phyloP scores from a whole-genome alignment of 2,113 vertebrate genomes.

The Ptyas mucosa region DNA sequence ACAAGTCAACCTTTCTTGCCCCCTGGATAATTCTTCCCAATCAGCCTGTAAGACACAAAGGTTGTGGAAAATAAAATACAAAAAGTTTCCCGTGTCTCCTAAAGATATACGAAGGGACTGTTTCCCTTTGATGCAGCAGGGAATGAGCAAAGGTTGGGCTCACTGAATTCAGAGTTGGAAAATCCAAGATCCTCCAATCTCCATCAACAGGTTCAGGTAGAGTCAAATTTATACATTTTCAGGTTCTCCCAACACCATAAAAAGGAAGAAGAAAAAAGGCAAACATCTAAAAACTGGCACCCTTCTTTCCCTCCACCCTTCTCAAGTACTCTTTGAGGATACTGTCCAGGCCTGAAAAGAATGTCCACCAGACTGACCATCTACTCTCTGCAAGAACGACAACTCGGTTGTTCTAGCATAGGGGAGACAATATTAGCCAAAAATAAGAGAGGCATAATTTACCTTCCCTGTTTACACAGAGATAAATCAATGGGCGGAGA shows the following conservation, averaged over 20 bases:
- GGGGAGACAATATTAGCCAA: neutral
- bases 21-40: neutral
- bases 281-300: neutral
- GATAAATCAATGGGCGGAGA: neutral
- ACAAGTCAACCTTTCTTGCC: neutral
- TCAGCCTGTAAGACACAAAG: constrained; percentile 18
- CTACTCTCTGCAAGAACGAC: neutral
- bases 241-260: neutral
- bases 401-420: neutral
- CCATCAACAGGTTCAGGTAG: neutral
- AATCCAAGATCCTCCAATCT: neutral
- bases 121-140: neutral
- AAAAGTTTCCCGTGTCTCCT: neutral
- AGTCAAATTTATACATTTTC: constrained; percentile 1
- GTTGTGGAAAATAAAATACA: neutral
- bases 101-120: neutral
- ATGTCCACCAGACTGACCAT: constrained; percentile 8
- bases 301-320: neutral
- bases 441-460: neutral
- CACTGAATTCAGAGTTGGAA: neutral
- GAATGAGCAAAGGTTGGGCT: neutral
- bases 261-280: neutral
- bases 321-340: neutral
- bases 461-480: neutral
- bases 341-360: neutral